These are phyloP conservation scores for Abramis brama DNA, from an alignment of 2,113 vertebrate genomes.

Conservation along the genomic window DNA sequence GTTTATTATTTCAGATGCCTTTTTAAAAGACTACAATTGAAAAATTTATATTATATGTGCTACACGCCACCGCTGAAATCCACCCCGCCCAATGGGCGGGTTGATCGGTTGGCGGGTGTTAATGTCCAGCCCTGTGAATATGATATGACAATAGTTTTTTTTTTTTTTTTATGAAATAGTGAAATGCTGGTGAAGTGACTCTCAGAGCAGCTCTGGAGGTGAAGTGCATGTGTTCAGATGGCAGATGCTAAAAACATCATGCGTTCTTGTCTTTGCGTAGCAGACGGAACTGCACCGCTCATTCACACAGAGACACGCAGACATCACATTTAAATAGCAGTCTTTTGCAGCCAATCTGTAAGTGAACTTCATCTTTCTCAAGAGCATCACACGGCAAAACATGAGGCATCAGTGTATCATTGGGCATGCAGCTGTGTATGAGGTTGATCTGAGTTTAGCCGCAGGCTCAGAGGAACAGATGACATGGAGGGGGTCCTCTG, in stretches of 20 bases:
- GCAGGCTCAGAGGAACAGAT: constrained; percentile 55
- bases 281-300: background rate
- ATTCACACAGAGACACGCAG: background rate
- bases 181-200: background rate
- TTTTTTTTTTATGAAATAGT: background rate
- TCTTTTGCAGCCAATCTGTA: too few species aligned
- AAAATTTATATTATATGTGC: too few species aligned
- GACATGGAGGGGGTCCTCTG: constrained; percentile 45
- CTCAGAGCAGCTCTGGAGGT: background rate
- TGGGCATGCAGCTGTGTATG: constrained; percentile 46
- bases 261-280: background rate
- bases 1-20: too few species aligned
- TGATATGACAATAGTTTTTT: too few species aligned
- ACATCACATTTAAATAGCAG: background rate
- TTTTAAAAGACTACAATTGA: too few species aligned
- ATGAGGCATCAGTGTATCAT: constrained; percentile 25
- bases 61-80: too few species aligned
- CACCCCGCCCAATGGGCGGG: too few species aligned
- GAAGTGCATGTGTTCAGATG: background rate
- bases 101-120: too few species aligned
- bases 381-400: background rate
- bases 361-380: background rate
- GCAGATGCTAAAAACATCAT: background rate
- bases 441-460: constrained; percentile 48
- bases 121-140: too few species aligned